Evolutionary conservation across 2,888 invertebrate species (phyloP), one percentile per base, ranked within the genome.

Genomic region (Melanotus villosus): DNA sequence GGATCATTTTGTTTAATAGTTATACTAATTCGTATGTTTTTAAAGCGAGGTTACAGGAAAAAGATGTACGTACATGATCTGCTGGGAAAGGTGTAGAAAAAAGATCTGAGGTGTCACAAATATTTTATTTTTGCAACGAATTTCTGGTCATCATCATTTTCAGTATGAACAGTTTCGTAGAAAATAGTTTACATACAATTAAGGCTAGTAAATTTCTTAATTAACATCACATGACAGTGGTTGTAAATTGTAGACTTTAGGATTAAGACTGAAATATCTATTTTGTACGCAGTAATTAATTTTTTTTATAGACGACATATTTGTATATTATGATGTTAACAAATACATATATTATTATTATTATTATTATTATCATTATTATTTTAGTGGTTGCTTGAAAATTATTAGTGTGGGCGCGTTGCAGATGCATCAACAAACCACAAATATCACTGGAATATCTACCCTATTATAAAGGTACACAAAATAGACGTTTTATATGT

Each of bases 1-100:
- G 84, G 89, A 77, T 90, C 94, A 83, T 88, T 96, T 83, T 87
- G 92, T 77, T 81, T 94, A 80, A 92, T 93, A 73, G 90, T 93
- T 80, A 89, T 81, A 75, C 75, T 85, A 77, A 83, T 85, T 71
- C 80, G 92, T 80, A 89, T 92, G 83, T 93, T 96, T 83, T 87
- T 93, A 76, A 89, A 90, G 77, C 89, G 89, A 82, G 88, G 90
- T 78, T 92, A 93, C 83, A 90, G 90, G 80, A 94, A 92, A 84
- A 93, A 92, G 84, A 84, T 88, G 77, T 92, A 92, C 83, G 88
- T 90, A 77, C 90, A 91, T 85, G 91, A 90, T 80, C 80, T 90
- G 73, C 84, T 91, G 77, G 91, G 91, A 77, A 93, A 92, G 87
- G 92, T 92, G 82, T 92, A 88, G 87, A 78, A 82, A 30, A 56